Evolutionary conservation across 2,797 vertebrate species (phyloP).

Genomic region (Periparus ater): DNA sequence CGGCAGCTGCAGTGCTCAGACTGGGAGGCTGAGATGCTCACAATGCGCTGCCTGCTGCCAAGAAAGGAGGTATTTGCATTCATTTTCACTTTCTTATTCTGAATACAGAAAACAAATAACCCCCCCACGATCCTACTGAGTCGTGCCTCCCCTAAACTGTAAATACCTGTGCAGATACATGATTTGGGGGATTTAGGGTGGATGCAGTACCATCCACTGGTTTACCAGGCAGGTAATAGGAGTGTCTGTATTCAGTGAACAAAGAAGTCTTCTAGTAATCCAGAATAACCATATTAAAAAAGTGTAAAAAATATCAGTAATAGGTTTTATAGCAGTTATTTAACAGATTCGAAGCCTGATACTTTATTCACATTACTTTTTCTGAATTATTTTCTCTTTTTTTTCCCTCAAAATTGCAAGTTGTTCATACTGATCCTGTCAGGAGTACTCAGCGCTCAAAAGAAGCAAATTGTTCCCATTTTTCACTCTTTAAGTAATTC

Average conservation of each 20-base stretch:
- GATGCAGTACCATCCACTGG: neutral
- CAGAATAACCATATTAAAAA: neutral
- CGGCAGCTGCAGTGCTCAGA: slow-evolving; percentile 43
- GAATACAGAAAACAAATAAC: neutral
- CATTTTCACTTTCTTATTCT: slow-evolving; percentile 57
- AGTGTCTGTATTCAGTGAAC: neutral
- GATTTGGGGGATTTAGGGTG: neutral
- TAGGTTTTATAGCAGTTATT: neutral
- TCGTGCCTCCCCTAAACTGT: neutral
- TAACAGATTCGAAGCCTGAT: neutral
- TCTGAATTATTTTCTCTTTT: neutral
- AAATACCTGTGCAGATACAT: neutral
- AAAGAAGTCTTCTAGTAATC: neutral
- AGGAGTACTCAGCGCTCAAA: neutral
- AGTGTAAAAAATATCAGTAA: neutral
- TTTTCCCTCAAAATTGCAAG: neutral
- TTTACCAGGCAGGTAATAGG: neutral
- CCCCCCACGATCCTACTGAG: neutral
- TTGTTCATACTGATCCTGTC: neutral
- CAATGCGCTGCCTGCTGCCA: slow-evolving; percentile 59
- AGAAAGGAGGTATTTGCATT: slow-evolving; percentile 57
- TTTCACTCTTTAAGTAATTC: neutral
- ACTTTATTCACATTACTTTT: neutral
- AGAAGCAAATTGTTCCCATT: neutral
- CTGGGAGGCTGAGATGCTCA: slow-evolving; percentile 44